These are phyloP conservation scores for rat (Rattus norvegicus) DNA, from an alignment of 2,113 vertebrate species.

Conservation along the genomic window DNA sequence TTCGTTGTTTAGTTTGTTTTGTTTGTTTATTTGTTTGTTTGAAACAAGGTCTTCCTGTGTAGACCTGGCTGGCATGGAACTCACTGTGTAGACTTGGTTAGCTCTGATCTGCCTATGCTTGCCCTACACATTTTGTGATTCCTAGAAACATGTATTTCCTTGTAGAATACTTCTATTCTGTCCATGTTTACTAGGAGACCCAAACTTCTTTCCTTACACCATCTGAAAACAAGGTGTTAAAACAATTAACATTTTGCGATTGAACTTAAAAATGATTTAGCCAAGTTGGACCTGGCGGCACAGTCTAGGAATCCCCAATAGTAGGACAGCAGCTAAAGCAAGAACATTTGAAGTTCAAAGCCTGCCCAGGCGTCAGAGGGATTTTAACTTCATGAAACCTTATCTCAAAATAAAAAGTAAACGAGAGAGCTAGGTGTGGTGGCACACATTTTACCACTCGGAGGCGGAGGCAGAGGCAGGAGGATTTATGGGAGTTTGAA, in stretches of 20 bases:
- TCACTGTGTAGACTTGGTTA: not conserved
- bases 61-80: not conserved
- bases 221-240: not conserved
- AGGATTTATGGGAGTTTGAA: not conserved
- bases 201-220: not conserved
- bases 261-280: not conserved
- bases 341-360: not conserved
- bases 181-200: not conserved
- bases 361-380: not conserved
- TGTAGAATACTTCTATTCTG: not conserved
- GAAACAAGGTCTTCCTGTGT: not conserved
- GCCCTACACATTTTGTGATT: not conserved
- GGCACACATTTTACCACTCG: not conserved
- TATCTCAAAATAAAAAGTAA: not conserved
- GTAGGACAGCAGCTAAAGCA: not conserved
- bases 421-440: not conserved
- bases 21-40: not conserved
- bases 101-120: not conserved
- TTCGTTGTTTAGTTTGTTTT: not conserved
- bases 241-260: not conserved
- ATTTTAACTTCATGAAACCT: not conserved
- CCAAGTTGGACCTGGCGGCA: not conserved
- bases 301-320: not conserved
- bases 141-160: not conserved
- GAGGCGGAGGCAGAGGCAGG: not conserved